These are phyloP conservation scores for Gambusia holbrooki DNA, from an alignment of 2,113 vertebrate genomes.

Conservation along the genomic window DNA sequence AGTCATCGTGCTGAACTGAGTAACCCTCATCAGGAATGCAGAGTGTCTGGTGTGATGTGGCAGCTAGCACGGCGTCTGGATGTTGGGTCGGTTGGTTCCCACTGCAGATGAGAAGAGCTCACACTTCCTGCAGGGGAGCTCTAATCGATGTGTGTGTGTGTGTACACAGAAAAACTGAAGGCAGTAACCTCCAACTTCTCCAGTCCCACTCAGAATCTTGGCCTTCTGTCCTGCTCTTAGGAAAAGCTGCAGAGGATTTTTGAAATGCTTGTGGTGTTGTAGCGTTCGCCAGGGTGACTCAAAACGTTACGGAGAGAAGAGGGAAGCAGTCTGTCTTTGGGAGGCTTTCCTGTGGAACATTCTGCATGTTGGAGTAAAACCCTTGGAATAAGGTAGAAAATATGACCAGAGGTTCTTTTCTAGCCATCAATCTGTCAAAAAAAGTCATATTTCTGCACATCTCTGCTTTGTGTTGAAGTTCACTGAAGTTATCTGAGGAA, in stretches of 20 bases:
- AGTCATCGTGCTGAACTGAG: slow-evolving; percentile 14
- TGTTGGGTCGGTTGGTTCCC: neutral
- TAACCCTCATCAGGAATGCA: slow-evolving; percentile 34
- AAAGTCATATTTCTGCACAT: no score
- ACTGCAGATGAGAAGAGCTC: slow-evolving; percentile 15
- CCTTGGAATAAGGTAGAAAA: neutral
- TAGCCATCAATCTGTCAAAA: neutral
- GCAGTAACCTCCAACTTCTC: slow-evolving; percentile 22
- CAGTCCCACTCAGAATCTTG: slow-evolving; percentile 5
- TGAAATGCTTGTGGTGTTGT: slow-evolving; percentile 39
- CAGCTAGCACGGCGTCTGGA: neutral
- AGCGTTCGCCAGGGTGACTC: neutral
- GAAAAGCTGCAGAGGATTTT: slow-evolving; percentile 24
- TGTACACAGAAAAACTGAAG: slow-evolving; percentile 15
- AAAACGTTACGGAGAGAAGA: neutral
- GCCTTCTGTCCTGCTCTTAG: slow-evolving; percentile 24
- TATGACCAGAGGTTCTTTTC: neutral
- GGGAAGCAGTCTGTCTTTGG: neutral
- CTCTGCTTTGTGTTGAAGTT: no score
- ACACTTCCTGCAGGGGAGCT: slow-evolving; percentile 48
- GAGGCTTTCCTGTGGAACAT: slow-evolving; percentile 5
- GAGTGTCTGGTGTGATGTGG: slow-evolving; percentile 16
- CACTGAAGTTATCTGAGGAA: no score
- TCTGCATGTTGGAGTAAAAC: neutral
- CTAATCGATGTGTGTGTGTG: slow-evolving; percentile 20